Conservation (phyloP, 2,797 vertebrate species). For the Myiothlypis coronata region DNA sequence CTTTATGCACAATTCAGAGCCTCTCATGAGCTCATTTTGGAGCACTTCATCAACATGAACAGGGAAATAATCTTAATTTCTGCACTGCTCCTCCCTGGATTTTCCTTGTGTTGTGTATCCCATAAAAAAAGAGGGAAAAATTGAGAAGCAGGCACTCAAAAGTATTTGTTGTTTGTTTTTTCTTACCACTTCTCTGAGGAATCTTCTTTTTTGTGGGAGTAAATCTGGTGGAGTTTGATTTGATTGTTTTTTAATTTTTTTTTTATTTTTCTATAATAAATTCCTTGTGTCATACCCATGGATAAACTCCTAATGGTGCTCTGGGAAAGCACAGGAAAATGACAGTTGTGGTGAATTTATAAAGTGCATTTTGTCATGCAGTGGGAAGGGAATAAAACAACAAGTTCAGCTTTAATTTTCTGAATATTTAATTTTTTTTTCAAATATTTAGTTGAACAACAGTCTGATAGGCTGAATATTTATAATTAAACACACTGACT, state of each 20-base stretch:
- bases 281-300: not conserved
- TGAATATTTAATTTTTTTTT: not conserved
- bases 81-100: not conserved
- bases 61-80: not conserved
- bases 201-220: not conserved
- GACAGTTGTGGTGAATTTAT: not conserved
- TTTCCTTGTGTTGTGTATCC: rapidly evolving
- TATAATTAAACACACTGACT: not conserved
- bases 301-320: not conserved
- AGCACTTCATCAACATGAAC: not conserved
- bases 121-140: not conserved
- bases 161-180: not conserved
- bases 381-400: not conserved
- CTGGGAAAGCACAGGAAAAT: not conserved
- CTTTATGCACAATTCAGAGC: not conserved
- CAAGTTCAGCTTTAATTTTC: not conserved
- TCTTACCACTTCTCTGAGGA: not conserved
- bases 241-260: not conserved
- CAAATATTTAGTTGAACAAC: not conserved
- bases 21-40: not conserved
- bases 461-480: not conserved
- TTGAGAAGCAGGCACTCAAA: not conserved
- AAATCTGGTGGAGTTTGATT: not conserved
- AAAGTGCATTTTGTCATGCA: not conserved
- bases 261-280: not conserved